Percentiles rank a stretch among this genome's conserved stretches.
phyloP scores from a whole-genome alignment of 2,113 vertebrate genomes.

The Psilopogon haemacephalus region DNA sequence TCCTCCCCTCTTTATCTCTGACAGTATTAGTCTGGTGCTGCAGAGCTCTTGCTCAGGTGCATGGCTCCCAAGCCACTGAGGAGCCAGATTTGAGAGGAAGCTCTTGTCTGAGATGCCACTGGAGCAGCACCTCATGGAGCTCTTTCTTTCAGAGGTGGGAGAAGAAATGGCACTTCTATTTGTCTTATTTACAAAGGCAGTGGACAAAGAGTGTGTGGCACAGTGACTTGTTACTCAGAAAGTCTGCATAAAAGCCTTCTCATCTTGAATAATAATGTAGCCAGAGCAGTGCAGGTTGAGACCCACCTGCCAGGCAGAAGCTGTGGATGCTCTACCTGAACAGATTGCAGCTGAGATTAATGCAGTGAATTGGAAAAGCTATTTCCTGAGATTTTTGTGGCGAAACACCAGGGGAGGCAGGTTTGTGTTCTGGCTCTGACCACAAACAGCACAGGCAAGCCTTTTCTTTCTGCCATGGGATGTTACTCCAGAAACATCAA shows the following conservation, averaged over 20 bases:
- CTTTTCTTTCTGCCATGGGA: background rate
- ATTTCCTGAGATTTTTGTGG: background rate
- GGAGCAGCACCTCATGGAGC: background rate
- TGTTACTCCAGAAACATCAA: background rate
- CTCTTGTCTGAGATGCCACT: background rate
- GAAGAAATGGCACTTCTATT: background rate
- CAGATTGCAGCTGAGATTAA: background rate
- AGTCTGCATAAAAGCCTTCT: background rate
- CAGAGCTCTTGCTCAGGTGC: background rate
- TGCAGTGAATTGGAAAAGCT: background rate
- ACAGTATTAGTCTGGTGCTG: background rate
- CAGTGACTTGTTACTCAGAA: background rate
- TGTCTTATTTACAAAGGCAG: background rate
- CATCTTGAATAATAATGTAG: background rate
- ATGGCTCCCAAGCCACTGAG: rapidly evolving
- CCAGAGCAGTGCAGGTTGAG: background rate
- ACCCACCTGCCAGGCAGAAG: background rate
- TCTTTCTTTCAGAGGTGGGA: background rate
- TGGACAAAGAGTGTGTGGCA: background rate
- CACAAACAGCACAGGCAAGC: background rate
- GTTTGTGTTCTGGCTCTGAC: background rate
- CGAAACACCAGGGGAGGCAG: background rate
- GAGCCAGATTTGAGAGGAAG: background rate
- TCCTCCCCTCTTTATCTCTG: background rate
- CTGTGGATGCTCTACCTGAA: background rate